These are phyloP conservation scores for Conger conger DNA, from an alignment of 2,113 vertebrate genomes.

Conservation along the genomic window DNA sequence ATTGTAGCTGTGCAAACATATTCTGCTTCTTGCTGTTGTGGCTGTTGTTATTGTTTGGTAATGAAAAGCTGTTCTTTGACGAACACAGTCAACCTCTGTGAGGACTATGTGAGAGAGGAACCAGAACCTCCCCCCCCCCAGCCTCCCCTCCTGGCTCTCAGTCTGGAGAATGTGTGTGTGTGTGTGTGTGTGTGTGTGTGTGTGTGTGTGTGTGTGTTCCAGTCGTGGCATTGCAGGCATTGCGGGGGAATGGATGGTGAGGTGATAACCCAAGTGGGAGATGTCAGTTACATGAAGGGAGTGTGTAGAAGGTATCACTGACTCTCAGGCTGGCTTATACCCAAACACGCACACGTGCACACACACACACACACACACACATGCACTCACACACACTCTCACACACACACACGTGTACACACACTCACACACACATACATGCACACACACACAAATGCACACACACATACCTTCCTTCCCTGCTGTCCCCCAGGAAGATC, in stretches of 20 bases:
- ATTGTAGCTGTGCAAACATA: too few relatives aligned
- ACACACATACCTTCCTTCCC: too few relatives aligned
- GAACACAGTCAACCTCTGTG: background rate
- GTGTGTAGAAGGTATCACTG: background rate
- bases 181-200: background rate
- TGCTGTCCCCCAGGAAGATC: too few relatives aligned
- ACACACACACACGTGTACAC: background rate
- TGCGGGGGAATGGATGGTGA: background rate
- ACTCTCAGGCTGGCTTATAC: background rate
- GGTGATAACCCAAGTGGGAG: background rate
- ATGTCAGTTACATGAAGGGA: background rate
- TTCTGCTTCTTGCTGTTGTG: too few relatives aligned
- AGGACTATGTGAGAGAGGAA: background rate
- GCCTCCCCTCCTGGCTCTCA: background rate
- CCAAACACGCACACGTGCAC: too few relatives aligned
- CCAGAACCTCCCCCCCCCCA: too few relatives aligned
- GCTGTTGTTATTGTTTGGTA: too few relatives aligned
- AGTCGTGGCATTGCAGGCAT: background rate
- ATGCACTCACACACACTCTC: background rate
- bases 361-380: background rate
- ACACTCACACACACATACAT: background rate
- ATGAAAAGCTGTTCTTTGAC: background rate
- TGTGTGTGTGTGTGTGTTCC: background rate
- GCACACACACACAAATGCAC: too few relatives aligned
- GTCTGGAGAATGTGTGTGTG: background rate